These are phyloP conservation scores for Drosophila neonasuta DNA, from an alignment of 2,888 invertebrate species.

Conservation along the genomic window DNA sequence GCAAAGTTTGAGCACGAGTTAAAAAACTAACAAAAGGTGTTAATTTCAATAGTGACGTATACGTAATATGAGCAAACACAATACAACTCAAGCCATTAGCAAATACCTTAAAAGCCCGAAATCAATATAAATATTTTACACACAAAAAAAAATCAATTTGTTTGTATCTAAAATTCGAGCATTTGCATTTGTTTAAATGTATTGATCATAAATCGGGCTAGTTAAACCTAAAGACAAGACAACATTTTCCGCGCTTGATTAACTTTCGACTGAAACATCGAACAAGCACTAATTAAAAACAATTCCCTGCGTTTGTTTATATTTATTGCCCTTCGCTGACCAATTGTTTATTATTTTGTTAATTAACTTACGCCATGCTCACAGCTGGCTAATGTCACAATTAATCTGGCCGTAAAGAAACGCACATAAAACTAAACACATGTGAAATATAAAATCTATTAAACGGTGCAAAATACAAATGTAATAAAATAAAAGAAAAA, in stretches of 20 bases:
- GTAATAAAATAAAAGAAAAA: constrained; percentile 16
- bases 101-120: constrained; percentile 11
- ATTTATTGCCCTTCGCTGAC: constrained; percentile 18
- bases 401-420: constrained; percentile 22
- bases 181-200: constrained; percentile 18
- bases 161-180: background rate
- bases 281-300: constrained; percentile 5
- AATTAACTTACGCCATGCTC: constrained; percentile 38
- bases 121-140: constrained; percentile 5
- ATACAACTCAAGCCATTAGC: constrained; percentile 24
- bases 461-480: background rate
- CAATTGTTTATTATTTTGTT: constrained; percentile 39
- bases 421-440: constrained; percentile 33
- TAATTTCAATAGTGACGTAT: constrained; percentile 56
- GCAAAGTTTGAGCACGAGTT: constrained; percentile 31
- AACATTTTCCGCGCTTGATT: constrained; percentile 26
- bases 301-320: constrained; percentile 18
- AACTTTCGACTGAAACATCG: constrained; percentile 13
- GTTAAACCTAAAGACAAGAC: constrained; percentile 8
- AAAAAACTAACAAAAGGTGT: constrained; percentile 47
- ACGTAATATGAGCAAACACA: constrained; percentile 45
- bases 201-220: constrained; percentile 24
- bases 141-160: too few species aligned
- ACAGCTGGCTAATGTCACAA: constrained; percentile 4
- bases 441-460: constrained; percentile 21